Evolutionary conservation across 2,888 invertebrate species (phyloP), one percentile per base, ranked within the genome.

Genomic region (Heteromurus nitidus): DNA sequence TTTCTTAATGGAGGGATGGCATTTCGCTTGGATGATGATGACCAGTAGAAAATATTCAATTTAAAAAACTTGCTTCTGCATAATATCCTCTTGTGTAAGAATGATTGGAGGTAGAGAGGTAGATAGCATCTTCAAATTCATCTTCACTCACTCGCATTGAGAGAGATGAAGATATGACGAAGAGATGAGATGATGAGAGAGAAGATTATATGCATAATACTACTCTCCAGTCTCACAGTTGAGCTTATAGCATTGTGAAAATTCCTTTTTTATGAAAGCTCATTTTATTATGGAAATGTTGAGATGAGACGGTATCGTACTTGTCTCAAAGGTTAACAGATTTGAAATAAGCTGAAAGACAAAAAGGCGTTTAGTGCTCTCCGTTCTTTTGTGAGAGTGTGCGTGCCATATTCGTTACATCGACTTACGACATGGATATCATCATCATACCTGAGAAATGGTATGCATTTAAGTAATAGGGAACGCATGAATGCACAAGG

Each of bases 111-210:
- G 28, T 11, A 65, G 67, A 75, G 20, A 60, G 44, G 28, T 11
- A 65, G 67, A 75, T 75, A 75, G 42, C 16, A 75, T 75, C 75
- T 67, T 75, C 55, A 74, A 74, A 65, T 75, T n/a, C n/a, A n/a
- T n/a, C 70, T 72, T 44, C 30, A 69, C 55, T 69, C 69, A 53
- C 55, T 53, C 20, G 31, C 26, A 16, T 67, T 47, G 28, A 62
- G 44, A 13, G 42, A 44, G 26, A 47, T 47, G 47, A 64, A 22
- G 22, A 64, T 9, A n/a, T 30, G 30, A n/a, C 11, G 30, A 30
- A 28, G 16, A 58, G 7, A 64, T 11, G 11, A 13, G 20, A 20
- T 30, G 24, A 31, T 64, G 47, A 44, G 44, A 58, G 9, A 58
- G 13, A 58, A 26, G 58, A 24, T 26, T 58, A 22, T 9, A 50